These are phyloP conservation scores for Drosophila affinis DNA, from an alignment of 2,888 invertebrate genomes.

Conservation along the genomic window DNA sequence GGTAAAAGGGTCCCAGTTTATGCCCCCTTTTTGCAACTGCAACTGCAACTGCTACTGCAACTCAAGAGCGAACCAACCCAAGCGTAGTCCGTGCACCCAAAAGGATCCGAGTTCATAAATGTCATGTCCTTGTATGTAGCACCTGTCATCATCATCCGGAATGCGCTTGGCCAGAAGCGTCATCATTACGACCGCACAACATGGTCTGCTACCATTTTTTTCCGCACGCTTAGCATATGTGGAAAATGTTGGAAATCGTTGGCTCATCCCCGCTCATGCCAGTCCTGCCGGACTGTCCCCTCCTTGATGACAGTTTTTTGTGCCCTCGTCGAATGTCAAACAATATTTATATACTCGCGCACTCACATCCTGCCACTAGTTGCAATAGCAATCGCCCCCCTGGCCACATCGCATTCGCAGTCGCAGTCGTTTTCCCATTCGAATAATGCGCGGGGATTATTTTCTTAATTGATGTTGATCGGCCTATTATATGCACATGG, in stretches of 20 bases:
- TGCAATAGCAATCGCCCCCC: not conserved
- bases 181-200: constrained; percentile 59
- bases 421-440: constrained; percentile 39
- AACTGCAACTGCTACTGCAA: not conserved
- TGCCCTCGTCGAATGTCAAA: constrained; percentile 52
- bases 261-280: constrained; percentile 17
- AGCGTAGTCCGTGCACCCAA: not conserved
- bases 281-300: not conserved
- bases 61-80: no score
- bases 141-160: constrained; percentile 57
- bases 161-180: constrained; percentile 9
- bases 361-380: not conserved
- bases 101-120: constrained; percentile 48
- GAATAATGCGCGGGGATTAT: constrained; percentile 69
- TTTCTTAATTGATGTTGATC: constrained; percentile 74
- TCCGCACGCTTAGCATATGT: constrained; percentile 61
- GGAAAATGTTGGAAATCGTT: constrained; percentile 57
- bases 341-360: constrained; percentile 64
- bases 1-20: not conserved
- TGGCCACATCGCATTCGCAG: not conserved
- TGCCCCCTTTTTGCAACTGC: not conserved
- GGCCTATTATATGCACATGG: constrained; percentile 53
- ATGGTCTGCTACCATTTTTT: constrained; percentile 13
- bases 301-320: constrained; percentile 43
- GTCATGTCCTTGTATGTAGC: constrained; percentile 39